Evolutionary conservation across 2,797 vertebrate species (phyloP).

Genomic region (Trachops cirrhosus): DNA sequence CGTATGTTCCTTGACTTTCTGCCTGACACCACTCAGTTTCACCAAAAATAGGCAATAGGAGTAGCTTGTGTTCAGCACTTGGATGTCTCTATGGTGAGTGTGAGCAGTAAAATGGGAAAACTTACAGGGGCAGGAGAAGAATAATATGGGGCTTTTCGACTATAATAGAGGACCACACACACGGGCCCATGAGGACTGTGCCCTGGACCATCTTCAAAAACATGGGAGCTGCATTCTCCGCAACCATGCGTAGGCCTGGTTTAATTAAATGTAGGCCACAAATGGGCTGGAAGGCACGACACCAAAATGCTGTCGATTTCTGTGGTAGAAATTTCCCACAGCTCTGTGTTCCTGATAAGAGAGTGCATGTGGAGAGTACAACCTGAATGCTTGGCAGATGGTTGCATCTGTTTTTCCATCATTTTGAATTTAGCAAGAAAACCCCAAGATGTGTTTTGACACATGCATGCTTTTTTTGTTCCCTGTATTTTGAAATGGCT

Average conservation of each 20-base stretch:
- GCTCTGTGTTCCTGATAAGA: conserved; percentile 58
- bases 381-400: conserved; percentile 30
- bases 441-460: conserved; percentile 59
- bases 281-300: conserved; percentile 71
- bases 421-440: conserved; percentile 47
- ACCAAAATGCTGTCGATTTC: conserved; percentile 63
- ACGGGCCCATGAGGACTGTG: conserved; percentile 75
- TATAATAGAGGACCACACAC: conserved; percentile 83
- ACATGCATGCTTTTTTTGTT: conserved; percentile 46
- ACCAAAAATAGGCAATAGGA: neutral
- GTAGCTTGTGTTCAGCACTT: conserved; percentile 52
- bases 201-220: conserved; percentile 85
- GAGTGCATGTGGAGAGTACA: neutral
- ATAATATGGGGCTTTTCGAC: conserved; percentile 76
- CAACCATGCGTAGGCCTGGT: conserved; percentile 76
- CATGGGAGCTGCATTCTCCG: conserved; percentile 74
- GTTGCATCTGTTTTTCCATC: conserved; percentile 15
- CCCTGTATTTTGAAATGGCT: conserved; percentile 70
- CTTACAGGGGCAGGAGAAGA: conserved; percentile 76
- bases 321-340: conserved; percentile 61
- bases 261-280: conserved; percentile 83
- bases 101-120: conserved; percentile 76
- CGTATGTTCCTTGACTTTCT: neutral
- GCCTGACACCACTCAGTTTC: neutral
- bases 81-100: conserved; percentile 55